phyloP scores from a whole-genome alignment of 1,140 invertebrate genomes.

The Drosophila fuyamai region DNA sequence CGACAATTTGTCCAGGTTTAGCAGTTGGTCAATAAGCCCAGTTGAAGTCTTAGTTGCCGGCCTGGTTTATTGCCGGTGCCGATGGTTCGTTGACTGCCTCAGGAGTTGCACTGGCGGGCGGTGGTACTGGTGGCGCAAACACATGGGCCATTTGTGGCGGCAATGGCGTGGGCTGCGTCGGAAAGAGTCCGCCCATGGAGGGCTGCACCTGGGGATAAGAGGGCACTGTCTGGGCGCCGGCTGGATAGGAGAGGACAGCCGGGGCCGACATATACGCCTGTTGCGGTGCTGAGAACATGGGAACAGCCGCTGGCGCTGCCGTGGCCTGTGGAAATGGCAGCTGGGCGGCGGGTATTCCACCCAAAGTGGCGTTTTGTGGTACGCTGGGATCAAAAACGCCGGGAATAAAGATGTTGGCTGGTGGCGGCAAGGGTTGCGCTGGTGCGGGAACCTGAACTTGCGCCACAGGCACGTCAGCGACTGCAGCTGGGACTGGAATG shows the following conservation, averaged over 20 bases:
- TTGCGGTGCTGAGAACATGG: conserved; percentile 54
- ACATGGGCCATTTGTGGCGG: conserved; percentile 78
- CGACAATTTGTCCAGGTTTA: conserved; percentile 55
- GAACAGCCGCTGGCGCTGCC: conserved; percentile 37
- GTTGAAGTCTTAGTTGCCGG: conserved; percentile 32
- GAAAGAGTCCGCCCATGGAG: conserved; percentile 75
- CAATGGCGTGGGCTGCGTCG: conserved; percentile 74
- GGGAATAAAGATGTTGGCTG: conserved; percentile 68
- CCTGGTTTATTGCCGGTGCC: conserved; percentile 13
- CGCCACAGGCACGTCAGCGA: conserved; percentile 3
- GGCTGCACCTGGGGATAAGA: conserved; percentile 83
- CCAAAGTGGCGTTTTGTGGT: conserved; percentile 35
- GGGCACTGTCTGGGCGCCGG: conserved; percentile 72
- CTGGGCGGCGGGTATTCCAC: conserved; percentile 68
- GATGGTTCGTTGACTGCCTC: conserved; percentile 14
- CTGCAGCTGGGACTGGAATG: neutral
- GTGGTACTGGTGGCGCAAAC: conserved; percentile 39
- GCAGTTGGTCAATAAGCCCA: conserved; percentile 19
- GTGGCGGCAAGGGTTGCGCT: conserved; percentile 47
- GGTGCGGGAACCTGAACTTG: conserved; percentile 19
- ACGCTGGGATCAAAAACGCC: conserved; percentile 61
- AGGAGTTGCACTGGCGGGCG: conserved; percentile 7
- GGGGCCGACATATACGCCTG: conserved; percentile 80
- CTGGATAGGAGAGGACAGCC: conserved; percentile 71
- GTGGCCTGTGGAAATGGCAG: conserved; percentile 74